Evolutionary conservation across 2,797 vertebrate genomes (phyloP), one percentile per base, ranked within the genome.

Genomic region (Fistularia commersonii): DNA sequence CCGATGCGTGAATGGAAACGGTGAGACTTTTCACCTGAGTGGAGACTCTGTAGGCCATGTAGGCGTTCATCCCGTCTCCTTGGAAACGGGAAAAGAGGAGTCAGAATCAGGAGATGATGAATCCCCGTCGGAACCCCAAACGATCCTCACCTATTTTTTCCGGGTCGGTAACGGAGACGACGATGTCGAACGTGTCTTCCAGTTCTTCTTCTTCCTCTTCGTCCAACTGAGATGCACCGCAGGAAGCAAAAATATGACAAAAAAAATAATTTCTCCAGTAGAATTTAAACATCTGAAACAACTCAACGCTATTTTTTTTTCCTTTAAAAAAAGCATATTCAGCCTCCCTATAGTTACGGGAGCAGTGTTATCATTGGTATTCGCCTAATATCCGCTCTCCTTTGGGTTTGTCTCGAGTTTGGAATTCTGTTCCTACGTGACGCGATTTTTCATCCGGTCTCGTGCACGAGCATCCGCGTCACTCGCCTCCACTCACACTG

Each of bases 21-120:
- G 11, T n/a, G 38, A 40, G 38, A 38, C 14, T 8, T 10, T 82
- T 53, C 91, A 99, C 97, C 96, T 95, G 91, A 9, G 97, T 99
- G 38, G 93, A 92, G 6, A 99, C 94, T 90, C 92, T 96, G 83
- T 99, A 99, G 71, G 93, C 95, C 85, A 99, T 95, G 0, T 98
- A 99, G 0, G 97, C 97, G 12, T 93, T 97, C 96, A 99, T 99
- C n/a, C 97, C 97, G 7, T 99, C 97, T 32, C 97, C 97, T 99
- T n/a, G n/a, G 1, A 34, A 40, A 23, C 1, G 11, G 12, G n/a
- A 40, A 1, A 37, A 50, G 14, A 8, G 1, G 10, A n/a, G n/a
- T n/a, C n/a, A n/a, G n/a, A n/a, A n/a, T n/a, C n/a, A n/a, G n/a
- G n/a, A n/a, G n/a, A n/a, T n/a, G n/a, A n/a, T n/a, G n/a, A n/a